Percentiles rank a stretch among this genome's conserved stretches.
Conservation (phyloP, 2,888 invertebrate genomes). For the Teleogryllus oceanicus region DNA sequence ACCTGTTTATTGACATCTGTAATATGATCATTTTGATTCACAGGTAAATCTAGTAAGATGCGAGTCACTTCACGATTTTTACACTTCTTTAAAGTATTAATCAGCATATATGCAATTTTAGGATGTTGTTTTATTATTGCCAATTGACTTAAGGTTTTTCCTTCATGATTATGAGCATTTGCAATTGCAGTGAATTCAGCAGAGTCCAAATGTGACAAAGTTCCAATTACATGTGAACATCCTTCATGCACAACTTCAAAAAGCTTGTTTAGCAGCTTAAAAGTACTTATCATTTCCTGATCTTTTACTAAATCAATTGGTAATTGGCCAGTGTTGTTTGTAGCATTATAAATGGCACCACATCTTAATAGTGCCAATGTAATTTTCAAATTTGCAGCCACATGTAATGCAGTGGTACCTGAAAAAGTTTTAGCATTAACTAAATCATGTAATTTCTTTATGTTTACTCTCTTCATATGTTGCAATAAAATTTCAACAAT, state of each 20-base stretch:
- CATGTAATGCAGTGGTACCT: slow-evolving; percentile 36
- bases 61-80: no score
- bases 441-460: slow-evolving; percentile 36
- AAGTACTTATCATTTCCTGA: slow-evolving; percentile 34
- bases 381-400: slow-evolving; percentile 36
- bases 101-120: slow-evolving; percentile 34
- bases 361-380: slow-evolving; percentile 36
- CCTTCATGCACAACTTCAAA: slow-evolving; percentile 36
- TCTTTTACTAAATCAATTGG: slow-evolving; percentile 35
- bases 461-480: no score
- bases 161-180: slow-evolving; percentile 38
- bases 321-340: slow-evolving; percentile 37
- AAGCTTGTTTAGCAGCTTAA: slow-evolving; percentile 36
- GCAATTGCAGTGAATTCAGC: slow-evolving; percentile 36
- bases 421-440: slow-evolving; percentile 38
- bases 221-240: slow-evolving; percentile 32
- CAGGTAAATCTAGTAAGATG: no score
- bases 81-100: no score
- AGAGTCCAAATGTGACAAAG: slow-evolving; percentile 32
- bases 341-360: slow-evolving; percentile 37
- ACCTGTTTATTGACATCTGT: no score
- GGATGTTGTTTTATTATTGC: slow-evolving; percentile 34
- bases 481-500: slow-evolving; percentile 24
- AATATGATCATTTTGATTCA: no score
- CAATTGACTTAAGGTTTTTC: slow-evolving; percentile 38